Conservation (phyloP, 2,113 vertebrate species). For the Odocoileus virginianus region DNA sequence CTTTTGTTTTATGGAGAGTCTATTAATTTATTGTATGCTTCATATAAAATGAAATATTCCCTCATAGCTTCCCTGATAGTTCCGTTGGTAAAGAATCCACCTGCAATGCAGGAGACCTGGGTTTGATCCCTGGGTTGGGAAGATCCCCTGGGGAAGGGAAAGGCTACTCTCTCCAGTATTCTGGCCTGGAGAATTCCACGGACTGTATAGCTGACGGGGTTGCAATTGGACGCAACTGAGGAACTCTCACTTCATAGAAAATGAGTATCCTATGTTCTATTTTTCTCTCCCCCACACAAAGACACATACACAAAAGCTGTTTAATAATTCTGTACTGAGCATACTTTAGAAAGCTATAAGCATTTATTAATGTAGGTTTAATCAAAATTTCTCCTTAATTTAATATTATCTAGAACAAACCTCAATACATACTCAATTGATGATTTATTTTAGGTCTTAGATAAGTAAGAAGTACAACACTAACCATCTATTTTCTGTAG, state of each 20-base stretch:
- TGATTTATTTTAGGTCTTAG: neutral
- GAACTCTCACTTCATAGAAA: neutral
- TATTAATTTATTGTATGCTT: neutral
- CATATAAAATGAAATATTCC: neutral
- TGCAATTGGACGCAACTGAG: neutral
- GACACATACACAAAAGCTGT: neutral
- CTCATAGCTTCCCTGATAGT: neutral
- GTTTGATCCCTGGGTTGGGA: neutral
- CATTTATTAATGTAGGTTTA: neutral
- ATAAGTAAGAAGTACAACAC: neutral
- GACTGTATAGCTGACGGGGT: neutral
- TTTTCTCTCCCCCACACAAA: neutral
- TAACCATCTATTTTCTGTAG: neutral
- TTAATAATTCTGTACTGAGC: neutral
- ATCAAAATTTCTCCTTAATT: neutral
- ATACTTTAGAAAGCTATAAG: neutral
- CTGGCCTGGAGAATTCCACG: neutral
- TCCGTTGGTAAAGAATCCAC: neutral
- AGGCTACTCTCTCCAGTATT: neutral
- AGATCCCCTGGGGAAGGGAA: neutral
- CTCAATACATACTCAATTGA: neutral
- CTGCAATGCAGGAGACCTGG: neutral
- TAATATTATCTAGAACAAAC: neutral
- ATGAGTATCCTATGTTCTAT: neutral
- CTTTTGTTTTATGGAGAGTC: neutral